Evolutionary conservation across 2,113 vertebrate genomes (phyloP), one percentile per base, ranked within the genome.

Genomic region (Hemibagrus wyckioides): DNA sequence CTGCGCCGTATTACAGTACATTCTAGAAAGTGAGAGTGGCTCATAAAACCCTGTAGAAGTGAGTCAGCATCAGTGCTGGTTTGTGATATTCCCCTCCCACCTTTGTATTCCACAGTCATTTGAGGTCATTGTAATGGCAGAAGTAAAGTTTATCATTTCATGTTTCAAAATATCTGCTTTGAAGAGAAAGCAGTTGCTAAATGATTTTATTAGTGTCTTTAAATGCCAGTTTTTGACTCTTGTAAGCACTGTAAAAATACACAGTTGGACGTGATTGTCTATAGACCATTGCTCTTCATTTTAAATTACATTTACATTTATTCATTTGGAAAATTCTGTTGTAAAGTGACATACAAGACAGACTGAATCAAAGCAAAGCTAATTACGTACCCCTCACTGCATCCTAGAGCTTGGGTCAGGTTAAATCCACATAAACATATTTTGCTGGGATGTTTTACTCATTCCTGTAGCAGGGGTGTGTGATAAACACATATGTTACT

Each of bases 1-100:
- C 65, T 39, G 48, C 3, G 10, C 71, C 39, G 44, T 44, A 75
- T 75, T 75, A 28, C 39, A 75, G 71, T 44, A 44, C 39, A 75
- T 25, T 75, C 71, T 23, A 76, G 56, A 30, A 30, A 76, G 84
- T 39, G 10, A 59, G 21, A 61, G 84, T 76, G 84, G 84, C 44
- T 85, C 56, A 17, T 85, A 61, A 77, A 85, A 75, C 50, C 23
- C 36, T 76, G 54, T 30, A 76, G 69, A 84, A 84, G 17, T 80
- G 52, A 82, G 21, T 82, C 33, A 61, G 56, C 33, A 61, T 61
- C 19, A 82, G 57, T 61, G 71, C 19, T 59, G 30, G 52, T 61
- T 80, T 80, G 57, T 86, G n/a, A 39, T 48, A 67, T 57, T 73
- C 59, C 75, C 59, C 69, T 61, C 75, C 21, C 56, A 30, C 33